Conservation (phyloP, 2,797 vertebrate genomes). For the Glyptemys insculpta region DNA sequence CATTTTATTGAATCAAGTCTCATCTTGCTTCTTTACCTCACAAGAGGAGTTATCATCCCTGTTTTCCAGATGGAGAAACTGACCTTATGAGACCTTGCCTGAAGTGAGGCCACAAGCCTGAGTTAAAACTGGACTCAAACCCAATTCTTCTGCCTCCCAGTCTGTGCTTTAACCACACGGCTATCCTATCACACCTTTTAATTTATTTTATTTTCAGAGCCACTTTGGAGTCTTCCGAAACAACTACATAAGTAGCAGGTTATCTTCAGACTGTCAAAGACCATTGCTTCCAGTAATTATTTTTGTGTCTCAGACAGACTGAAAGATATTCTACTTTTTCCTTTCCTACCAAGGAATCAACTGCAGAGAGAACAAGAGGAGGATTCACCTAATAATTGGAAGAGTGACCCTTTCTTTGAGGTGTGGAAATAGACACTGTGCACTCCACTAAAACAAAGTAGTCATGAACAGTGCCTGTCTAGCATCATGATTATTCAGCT, state of each 20-base stretch:
- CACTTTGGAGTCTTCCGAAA: neutral
- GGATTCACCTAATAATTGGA: neutral
- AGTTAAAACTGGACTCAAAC: neutral
- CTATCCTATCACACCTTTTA: neutral
- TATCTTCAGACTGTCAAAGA: neutral
- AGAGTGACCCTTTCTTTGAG: neutral
- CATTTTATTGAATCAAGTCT: neutral
- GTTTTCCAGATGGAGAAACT: neutral
- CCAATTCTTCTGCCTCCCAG: neutral
- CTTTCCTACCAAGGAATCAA: neutral
- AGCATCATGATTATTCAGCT: neutral
- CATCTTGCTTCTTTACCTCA: neutral
- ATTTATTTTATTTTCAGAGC: neutral
- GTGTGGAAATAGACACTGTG: neutral
- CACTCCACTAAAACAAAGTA: rapidly evolving
- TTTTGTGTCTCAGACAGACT: neutral
- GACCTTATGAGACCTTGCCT: neutral
- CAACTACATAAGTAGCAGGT: neutral
- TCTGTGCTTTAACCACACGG: rapidly evolving
- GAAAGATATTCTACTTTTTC: neutral
- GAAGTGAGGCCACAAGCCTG: rapidly evolving
- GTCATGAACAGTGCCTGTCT: neutral
- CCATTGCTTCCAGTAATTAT: neutral
- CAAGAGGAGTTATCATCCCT: neutral
- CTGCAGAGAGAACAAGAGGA: neutral